These are phyloP conservation scores for Taeniopygia guttata DNA, from an alignment of 2,797 vertebrate genomes.

Conservation along the genomic window DNA sequence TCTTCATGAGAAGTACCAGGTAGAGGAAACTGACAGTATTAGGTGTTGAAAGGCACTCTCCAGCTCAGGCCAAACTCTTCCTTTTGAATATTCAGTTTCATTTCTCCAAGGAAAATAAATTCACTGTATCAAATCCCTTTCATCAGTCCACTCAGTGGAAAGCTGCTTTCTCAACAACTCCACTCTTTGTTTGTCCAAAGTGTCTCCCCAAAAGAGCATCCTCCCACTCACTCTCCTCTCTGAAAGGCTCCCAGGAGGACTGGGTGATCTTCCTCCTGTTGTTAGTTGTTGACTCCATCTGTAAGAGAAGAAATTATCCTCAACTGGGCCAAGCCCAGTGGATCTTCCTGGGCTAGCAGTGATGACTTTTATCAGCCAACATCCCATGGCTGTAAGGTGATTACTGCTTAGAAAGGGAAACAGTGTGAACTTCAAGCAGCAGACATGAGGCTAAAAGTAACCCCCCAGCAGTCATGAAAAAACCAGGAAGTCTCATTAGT, in stretches of 20 bases:
- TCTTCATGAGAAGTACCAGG: background rate
- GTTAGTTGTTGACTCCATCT: background rate
- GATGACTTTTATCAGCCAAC: background rate
- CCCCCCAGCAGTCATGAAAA: background rate
- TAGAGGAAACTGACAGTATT: background rate
- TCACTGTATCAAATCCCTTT: background rate
- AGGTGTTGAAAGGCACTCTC: background rate
- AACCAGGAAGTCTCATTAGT: background rate
- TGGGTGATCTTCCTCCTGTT: background rate
- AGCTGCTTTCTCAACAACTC: background rate
- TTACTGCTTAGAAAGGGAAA: background rate
- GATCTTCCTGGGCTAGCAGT: background rate
- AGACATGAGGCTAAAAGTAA: background rate
- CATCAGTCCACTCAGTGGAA: background rate
- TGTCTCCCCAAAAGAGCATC: background rate
- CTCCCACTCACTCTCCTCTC: background rate
- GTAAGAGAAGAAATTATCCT: background rate
- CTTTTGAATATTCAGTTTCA: background rate
- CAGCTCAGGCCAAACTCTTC: background rate
- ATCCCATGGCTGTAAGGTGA: rapidly evolving
- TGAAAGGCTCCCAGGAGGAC: background rate
- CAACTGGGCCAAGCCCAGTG: background rate
- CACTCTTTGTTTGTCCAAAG: background rate
- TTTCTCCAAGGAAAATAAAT: background rate
- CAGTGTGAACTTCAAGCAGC: rapidly evolving